Percentiles rank a stretch among this genome's conserved stretches.
phyloP scores from a whole-genome alignment of 2,888 invertebrate genomes.

The Caenorhabditis uteleia region DNA sequence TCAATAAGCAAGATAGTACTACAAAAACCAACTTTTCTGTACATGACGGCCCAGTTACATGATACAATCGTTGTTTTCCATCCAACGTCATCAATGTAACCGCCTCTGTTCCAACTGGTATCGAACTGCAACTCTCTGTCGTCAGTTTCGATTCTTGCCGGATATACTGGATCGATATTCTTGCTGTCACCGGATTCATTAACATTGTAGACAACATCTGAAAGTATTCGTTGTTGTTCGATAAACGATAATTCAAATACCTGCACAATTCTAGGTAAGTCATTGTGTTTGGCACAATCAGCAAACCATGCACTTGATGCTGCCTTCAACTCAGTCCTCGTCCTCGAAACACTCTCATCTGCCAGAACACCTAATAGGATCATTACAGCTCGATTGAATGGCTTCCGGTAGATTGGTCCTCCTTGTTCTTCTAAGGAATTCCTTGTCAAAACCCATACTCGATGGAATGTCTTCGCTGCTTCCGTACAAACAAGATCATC shows the following conservation, averaged over 20 bases:
- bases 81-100: conserved; percentile 58
- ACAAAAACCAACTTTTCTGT: conserved; percentile 8
- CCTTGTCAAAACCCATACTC: conserved; percentile 62
- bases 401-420: conserved; percentile 42
- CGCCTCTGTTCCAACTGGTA: conserved; percentile 56
- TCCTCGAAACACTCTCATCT: conserved; percentile 58
- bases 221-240: too few species aligned
- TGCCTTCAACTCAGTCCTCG: conserved; percentile 55
- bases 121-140: conserved; percentile 37
- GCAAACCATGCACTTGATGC: conserved; percentile 81
- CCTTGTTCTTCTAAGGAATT: conserved; percentile 43
- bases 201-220: conserved; percentile 77
- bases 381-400: conserved; percentile 65
- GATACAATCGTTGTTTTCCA: conserved; percentile 63
- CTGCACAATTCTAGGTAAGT: conserved; percentile 80
- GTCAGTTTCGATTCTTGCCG: conserved; percentile 50
- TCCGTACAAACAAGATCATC: conserved; percentile 52
- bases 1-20: background rate
- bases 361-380: conserved; percentile 64
- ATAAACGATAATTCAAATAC: too few species aligned
- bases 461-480: conserved; percentile 62
- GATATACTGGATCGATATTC: conserved; percentile 78
- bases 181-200: conserved; percentile 81
- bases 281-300: conserved; percentile 78
- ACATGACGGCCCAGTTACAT: conserved; percentile 45